Evolutionary conservation across 2,888 invertebrate genomes (phyloP).

Genomic region (Ectropis crepuscularia): DNA sequence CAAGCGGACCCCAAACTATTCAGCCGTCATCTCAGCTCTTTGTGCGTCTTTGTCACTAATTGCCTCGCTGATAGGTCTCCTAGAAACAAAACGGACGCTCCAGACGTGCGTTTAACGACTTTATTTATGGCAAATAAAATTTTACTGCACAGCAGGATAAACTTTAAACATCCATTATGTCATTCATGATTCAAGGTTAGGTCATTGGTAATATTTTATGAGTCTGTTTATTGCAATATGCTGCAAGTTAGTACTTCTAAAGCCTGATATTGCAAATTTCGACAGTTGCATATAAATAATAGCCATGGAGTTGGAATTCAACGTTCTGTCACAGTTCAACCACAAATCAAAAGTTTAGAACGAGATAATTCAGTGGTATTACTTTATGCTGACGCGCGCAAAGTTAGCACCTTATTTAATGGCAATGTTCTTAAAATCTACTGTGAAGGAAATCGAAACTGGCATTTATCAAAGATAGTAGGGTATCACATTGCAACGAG

Average conservation of each 20-base stretch:
- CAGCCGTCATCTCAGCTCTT: slow-evolving; percentile 49
- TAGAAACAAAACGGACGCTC: slow-evolving; percentile 53
- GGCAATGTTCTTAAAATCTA: neutral
- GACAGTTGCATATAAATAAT: slow-evolving; percentile 7
- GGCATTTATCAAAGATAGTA: slow-evolving; percentile 16
- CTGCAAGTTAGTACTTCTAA: slow-evolving; percentile 23
- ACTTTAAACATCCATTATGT: slow-evolving; percentile 48
- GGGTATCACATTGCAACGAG: slow-evolving; percentile 33
- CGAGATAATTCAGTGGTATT: neutral
- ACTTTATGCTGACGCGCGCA: neutral
- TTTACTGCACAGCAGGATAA: slow-evolving; percentile 50
- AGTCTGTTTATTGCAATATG: slow-evolving; percentile 32
- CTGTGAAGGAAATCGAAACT: slow-evolving; percentile 3
- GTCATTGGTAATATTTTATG: slow-evolving; percentile 47
- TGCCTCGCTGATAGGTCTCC: slow-evolving; percentile 55
- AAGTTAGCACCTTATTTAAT: neutral
- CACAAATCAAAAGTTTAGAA: slow-evolving; percentile 3
- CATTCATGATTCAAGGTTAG: slow-evolving; percentile 57
- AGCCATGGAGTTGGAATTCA: slow-evolving; percentile 8
- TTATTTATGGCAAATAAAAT: slow-evolving; percentile 67
- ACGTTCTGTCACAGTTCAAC: slow-evolving; percentile 8
- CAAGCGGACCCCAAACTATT: slow-evolving; percentile 50
- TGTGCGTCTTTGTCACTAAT: slow-evolving; percentile 57
- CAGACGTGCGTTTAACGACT: slow-evolving; percentile 57
- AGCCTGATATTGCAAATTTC: slow-evolving; percentile 18